These are phyloP conservation scores for Panthera tigris DNA, from an alignment of 2,113 vertebrate genomes.

Conservation along the genomic window DNA sequence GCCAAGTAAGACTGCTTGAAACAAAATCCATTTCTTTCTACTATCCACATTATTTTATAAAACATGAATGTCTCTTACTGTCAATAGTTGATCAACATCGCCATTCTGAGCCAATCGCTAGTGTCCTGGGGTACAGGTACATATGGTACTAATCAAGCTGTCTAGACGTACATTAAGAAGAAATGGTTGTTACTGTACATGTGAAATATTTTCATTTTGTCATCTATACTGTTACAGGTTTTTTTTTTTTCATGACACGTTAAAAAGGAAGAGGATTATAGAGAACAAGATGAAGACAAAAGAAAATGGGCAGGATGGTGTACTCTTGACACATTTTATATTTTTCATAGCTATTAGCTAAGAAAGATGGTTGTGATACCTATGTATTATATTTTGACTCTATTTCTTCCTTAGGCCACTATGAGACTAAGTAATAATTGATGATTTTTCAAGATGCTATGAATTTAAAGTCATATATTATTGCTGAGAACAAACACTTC, in stretches of 20 bases:
- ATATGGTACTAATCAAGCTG: not conserved
- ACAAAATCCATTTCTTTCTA: not conserved
- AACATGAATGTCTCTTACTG: not conserved
- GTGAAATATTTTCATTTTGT: not conserved
- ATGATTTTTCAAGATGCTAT: not conserved
- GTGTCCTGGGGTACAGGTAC: not conserved
- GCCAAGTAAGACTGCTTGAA: not conserved
- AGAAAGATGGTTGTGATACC: not conserved
- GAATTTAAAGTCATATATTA: not conserved
- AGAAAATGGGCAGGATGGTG: not conserved
- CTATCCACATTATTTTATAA: not conserved
- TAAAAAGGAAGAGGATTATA: not conserved
- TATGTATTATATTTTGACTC: not conserved
- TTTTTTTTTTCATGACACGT: not conserved
- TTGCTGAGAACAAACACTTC: constrained; percentile 34
- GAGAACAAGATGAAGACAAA: not conserved
- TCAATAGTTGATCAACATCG: not conserved
- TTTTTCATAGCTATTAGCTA: not conserved
- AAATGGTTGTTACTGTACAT: not conserved
- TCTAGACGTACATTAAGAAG: not conserved
- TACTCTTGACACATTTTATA: not conserved
- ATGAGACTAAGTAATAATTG: not conserved
- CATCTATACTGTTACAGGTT: not conserved
- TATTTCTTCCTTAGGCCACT: not conserved
- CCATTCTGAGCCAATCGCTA: not conserved